Evolutionary conservation across 2,113 vertebrate species (phyloP), one percentile per base, ranked within the genome.

Genomic region (Carassius gibelio): DNA sequence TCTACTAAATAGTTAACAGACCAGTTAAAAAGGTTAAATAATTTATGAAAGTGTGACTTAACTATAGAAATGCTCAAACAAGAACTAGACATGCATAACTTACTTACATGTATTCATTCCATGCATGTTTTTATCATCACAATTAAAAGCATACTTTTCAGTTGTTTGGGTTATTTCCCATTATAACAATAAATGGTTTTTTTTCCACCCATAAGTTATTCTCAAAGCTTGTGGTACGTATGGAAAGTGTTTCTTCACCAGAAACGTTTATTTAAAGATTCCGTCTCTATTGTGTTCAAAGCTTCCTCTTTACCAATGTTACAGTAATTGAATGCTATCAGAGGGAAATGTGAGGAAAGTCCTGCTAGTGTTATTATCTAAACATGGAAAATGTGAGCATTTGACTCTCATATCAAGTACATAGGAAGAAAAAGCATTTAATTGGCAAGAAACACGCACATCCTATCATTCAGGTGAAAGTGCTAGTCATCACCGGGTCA

Each of bases 371-470:
- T 81, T 48, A 57, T 83, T 83, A 83, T 83, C 68, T 9, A 38
- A 83, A 83, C 81, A 83, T 83, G 81, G 81, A 71, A 82, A 74
- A 83, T 72, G 50, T 71, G 52, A 83, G 68, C 23, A 23, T 59
- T 72, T 59, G 34, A 6, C 81, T 83, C 26, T 26, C 17, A 38
- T 72, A 14, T 82, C 21, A 38, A 83, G 81, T 72, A 7, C 14
- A 57, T 57, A 23, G 81, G 30, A 23, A 72, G 13, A 72, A 69
- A 69, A 77, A 77, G 50, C 38, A 26, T 48, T 26, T 4, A 19
- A 55, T 81, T 50, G 42, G 38, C n/a, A 30, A 42, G 42, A 79
- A 38, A 79, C 21, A 3, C 19, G 21, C 55, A 23, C 34, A 23
- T 21, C n/a, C 34, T 42, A 11, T 66, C 23, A 72, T 42, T 19